A percentile compares a stretch with the other conserved stretches of the same genome.
Conservation (phyloP, 2,113 vertebrate species). For the Limanda limanda region DNA sequence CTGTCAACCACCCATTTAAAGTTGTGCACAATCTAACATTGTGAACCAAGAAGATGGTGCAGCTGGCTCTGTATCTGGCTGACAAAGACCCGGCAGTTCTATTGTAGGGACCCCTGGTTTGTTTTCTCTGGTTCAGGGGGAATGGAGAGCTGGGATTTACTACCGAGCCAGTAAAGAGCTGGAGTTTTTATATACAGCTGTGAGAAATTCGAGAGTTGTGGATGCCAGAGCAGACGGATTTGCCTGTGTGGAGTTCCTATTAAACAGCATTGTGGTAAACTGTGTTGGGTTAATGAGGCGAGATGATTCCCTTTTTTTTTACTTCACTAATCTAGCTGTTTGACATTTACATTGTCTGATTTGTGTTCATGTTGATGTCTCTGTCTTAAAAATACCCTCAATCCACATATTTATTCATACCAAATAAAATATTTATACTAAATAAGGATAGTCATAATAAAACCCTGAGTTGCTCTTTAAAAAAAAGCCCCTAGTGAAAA, state of each 20-base stretch:
- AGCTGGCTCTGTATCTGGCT: slow-evolving; percentile 9
- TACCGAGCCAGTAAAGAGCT: not conserved
- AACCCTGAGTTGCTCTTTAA: no score
- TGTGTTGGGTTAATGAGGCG: not conserved
- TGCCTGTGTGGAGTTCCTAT: not conserved
- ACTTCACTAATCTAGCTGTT: not conserved
- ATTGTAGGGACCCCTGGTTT: not conserved
- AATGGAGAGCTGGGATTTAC: slow-evolving; percentile 1
- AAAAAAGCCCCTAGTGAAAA: no score
- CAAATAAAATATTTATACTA: no score
- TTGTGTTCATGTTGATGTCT: not conserved
- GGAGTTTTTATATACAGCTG: not conserved
- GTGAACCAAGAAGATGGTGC: slow-evolving; percentile 4
- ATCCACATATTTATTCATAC: no score
- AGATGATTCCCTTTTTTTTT: not conserved
- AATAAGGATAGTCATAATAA: no score
- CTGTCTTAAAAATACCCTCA: no score
- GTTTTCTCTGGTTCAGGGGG: not conserved
- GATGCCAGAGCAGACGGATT: not conserved
- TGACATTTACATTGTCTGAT: no score
- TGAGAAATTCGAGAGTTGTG: not conserved
- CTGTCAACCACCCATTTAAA: not conserved
- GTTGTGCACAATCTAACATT: not conserved
- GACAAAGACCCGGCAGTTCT: not conserved
- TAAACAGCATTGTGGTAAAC: not conserved